Base-by-base conservation (phyloP, 2,888 invertebrate species). In the Pinctada fucata region DNA sequence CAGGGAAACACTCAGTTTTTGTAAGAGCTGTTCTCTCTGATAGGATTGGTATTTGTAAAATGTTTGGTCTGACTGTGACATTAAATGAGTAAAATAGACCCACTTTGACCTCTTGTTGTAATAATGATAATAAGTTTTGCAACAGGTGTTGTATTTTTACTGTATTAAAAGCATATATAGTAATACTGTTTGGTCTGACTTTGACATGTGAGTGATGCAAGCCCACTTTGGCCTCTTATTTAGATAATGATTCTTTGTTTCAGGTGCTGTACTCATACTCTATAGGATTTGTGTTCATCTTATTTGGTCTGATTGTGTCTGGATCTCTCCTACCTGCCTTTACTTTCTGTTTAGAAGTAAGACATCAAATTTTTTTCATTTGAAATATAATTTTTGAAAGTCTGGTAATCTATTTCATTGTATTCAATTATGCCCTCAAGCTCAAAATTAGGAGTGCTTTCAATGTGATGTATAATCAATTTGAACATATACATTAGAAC, bases 271-370 rank as follows among this genome's bases (percentile, higher is more conserved):
- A 97, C 91, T 98, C 98, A 0, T 99, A 98, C 92, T 95, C 95
- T 0, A 95, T 99, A 85, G 99, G 97, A 3, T 96, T 96, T 90
- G 85, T 95, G 0, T 98, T 97, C 92, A 94, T 99, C 72, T 93
- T 97, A 72, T 88, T 95, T 13, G 95, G 96, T 16, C 95, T 97
- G 92, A 88, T 95, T 0, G 83, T 95, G 0, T 95, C 95, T 63
- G 97, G 97, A 0, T 95, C 96, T 87, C 92, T 99, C 75, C 91
- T 94, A 50, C 94, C 95, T 75, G 98, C 97, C 8, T 94, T 96
- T 74, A 87, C 93, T 10, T 97, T 97, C 92, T 97, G 97, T 91
- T 92, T 95, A 50, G 91, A 95, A 94, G 97, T 97, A 93, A 93
- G 92, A 89, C 66, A 66, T 8, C 6, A 6, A 13, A 13, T 66